Base-by-base conservation (phyloP, 2,888 invertebrate genomes). In the Plebejus anna region DNA sequence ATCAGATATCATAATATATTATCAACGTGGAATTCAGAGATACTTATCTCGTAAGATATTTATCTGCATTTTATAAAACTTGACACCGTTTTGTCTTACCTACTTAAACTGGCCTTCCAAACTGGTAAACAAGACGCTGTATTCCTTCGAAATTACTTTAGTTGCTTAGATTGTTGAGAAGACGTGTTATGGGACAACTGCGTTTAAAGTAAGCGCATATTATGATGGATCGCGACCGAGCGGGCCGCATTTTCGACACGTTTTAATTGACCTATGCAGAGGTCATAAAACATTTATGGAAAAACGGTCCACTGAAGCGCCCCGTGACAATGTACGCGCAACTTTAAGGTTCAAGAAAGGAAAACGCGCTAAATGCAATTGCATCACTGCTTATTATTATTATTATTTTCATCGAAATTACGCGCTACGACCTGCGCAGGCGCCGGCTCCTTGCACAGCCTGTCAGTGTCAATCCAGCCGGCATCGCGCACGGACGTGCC, bases 391-490 rank as follows among this genome's bases (percentile, higher is more conserved):
- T 47, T 47, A 80, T 80, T 47, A 80, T 80, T 47, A 80, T 80
- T 80, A 81, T 82, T 85, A 85, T 89, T 89, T 89, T 89, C 88
- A 88, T 86, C 84, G 82, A 86, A 87, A 88, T 90, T 90, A 90
- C 90, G 90, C 89, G 87, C 82, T 84, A 82, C 82, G 83, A 86
- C 83, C 80, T 84, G 88, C 86, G 86, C 89, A 81, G 82, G 87
- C 89, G 89, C 88, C 84, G 86, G 82, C 79, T 81, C 79, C 79
- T 81, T 78, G 76, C 80, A 78, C 79, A 80, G 80, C 78, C 80
- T 80, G 83, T 86, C 87, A 90, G 90, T 91, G 86, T 89, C 87
- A 88, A 80, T 86, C 79, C 80, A 81, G 81, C 81, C 84, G 85
- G 81, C 84, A 83, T 76, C 80, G 84, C 83, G 88, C 73, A 78